phyloP scores from a whole-genome alignment of 2,888 invertebrate species.

The Antheraea assamensis region DNA sequence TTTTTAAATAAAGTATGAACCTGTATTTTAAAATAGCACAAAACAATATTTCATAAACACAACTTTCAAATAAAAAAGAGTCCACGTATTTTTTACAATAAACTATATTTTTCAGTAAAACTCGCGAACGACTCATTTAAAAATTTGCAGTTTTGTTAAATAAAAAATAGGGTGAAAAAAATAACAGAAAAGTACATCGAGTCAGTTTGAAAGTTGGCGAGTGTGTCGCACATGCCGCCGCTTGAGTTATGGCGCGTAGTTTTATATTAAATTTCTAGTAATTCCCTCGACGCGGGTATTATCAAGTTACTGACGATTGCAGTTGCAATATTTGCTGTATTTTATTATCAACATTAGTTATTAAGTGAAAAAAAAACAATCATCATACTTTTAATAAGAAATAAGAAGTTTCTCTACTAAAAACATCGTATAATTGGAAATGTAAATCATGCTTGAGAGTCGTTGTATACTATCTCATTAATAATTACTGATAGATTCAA shows the following conservation, averaged over 20 bases:
- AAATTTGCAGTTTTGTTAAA: slow-evolving; percentile 13
- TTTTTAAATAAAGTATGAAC: neutral
- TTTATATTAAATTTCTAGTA: slow-evolving; percentile 47
- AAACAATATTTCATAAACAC: neutral
- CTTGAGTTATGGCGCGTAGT: slow-evolving; percentile 46
- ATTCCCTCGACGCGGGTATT: slow-evolving; percentile 28
- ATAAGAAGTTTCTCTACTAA: too few relatives aligned
- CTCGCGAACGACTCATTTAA: slow-evolving; percentile 11
- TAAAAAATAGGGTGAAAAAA: neutral
- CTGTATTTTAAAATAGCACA: neutral
- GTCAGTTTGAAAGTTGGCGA: slow-evolving; percentile 28
- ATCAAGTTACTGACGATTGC: neutral
- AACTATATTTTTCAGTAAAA: neutral
- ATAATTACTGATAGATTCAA: too few relatives aligned
- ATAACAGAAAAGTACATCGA: slow-evolving; percentile 21
- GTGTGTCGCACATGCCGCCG: slow-evolving; percentile 40
- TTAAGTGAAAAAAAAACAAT: too few relatives aligned
- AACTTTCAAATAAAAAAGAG: neutral
- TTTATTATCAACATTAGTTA: neutral
- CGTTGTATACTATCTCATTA: too few relatives aligned
- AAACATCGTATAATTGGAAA: too few relatives aligned
- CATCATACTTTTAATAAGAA: too few relatives aligned
- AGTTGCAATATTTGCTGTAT: neutral
- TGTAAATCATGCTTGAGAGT: too few relatives aligned
- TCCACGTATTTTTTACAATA: neutral